Conservation (phyloP, 2,888 invertebrate genomes). For the Ischnura elegans region DNA sequence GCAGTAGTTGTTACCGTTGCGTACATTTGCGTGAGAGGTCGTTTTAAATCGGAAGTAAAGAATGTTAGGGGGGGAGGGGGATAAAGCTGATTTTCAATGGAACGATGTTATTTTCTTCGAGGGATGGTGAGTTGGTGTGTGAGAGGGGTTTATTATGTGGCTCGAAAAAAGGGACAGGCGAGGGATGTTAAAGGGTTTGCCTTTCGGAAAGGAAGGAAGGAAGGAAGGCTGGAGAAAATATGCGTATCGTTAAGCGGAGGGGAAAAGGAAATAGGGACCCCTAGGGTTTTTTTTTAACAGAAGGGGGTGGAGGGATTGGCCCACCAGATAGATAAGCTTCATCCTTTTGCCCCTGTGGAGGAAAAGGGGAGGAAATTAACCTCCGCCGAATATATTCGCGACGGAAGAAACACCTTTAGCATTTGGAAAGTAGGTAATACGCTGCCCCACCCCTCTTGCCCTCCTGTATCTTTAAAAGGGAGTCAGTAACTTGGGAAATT, state of each 20-base stretch:
- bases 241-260: not conserved
- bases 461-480: not conserved
- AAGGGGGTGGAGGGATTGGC: not conserved
- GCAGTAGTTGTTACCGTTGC: not conserved
- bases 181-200: not conserved
- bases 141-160: not conserved
- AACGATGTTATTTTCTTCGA: not conserved
- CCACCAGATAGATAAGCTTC: constrained; percentile 55
- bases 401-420: constrained; percentile 58
- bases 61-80: not conserved
- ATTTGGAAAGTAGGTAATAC: constrained; percentile 9
- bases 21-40: too few relatives aligned
- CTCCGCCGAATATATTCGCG: constrained; percentile 46
- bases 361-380: constrained; percentile 60
- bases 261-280: not conserved
- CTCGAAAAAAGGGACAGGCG: not conserved
- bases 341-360: constrained; percentile 16
- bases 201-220: not conserved
- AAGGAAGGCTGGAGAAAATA: not conserved
- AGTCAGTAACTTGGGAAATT: too few relatives aligned
- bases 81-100: not conserved
- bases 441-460: not conserved
- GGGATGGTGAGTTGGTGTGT: not conserved
- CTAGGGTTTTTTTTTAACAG: too few relatives aligned
- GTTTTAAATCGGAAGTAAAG: constrained; percentile 19